phyloP scores from a whole-genome alignment of 2,888 invertebrate genomes.

The Heteromyza rotundicornis region DNA sequence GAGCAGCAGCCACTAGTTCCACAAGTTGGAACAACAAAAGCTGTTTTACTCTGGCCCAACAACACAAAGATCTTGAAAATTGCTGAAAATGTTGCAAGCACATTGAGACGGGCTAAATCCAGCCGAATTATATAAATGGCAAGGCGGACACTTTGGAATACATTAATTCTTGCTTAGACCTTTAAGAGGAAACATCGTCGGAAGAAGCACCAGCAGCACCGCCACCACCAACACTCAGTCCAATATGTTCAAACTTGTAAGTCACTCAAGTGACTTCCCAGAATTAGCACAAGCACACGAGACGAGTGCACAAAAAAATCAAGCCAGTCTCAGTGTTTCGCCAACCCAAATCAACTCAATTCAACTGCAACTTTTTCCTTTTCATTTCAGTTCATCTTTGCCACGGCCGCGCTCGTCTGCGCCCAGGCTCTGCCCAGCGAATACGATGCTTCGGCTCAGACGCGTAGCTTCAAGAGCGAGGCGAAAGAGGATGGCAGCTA shows the following conservation, averaged over 20 bases:
- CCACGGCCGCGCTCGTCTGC: constrained; percentile 36
- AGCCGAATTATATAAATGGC: constrained; percentile 45
- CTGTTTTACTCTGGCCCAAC: neutral
- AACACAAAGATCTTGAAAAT: no score
- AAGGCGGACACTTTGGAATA: constrained; percentile 31
- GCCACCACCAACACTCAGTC: constrained; percentile 22
- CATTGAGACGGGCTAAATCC: constrained; percentile 22
- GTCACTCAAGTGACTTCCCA: no score
- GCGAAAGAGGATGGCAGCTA: constrained; percentile 62
- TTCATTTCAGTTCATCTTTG: constrained; percentile 41
- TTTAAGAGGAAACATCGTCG: constrained; percentile 38
- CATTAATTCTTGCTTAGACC: constrained; percentile 47
- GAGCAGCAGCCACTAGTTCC: neutral
- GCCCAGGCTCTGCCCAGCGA: constrained; percentile 47
- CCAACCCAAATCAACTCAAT: neutral
- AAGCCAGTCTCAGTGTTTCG: no score
- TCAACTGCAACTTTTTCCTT: neutral
- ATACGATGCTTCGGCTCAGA: constrained; percentile 52
- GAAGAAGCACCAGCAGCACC: constrained; percentile 17
- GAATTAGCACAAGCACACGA: no score
- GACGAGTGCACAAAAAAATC: neutral
- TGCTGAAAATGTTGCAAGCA: constrained; percentile 15
- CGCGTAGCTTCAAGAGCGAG: constrained; percentile 60
- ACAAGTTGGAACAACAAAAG: neutral
- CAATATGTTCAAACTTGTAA: constrained; percentile 36